Base-by-base conservation (phyloP, 2,113 vertebrate genomes). In the Crypturellus undulatus region DNA sequence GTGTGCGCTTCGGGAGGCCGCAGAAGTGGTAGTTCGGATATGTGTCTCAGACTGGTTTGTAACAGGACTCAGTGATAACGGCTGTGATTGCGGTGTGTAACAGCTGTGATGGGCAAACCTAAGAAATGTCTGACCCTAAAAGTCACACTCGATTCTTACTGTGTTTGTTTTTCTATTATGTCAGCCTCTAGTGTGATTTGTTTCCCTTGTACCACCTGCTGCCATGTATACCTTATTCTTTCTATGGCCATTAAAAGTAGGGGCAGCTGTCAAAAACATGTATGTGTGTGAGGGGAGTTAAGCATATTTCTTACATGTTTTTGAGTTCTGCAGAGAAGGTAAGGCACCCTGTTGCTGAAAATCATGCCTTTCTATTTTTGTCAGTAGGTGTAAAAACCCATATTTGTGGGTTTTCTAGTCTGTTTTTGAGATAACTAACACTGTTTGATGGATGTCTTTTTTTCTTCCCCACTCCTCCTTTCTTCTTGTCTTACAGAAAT, bases 401-500 rank as follows among this genome's bases (percentile, higher is more conserved):
- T 1, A 2, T 32, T 65, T 78, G 6, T 9, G 34, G 71, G 0
- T 70, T 12, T 80, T 86, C 47, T 9, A 8, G 19, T 26, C 34
- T 34, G 0, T 28, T 7, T 7, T 20, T 88, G 59, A 68, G 24
- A 16, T 87, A 52, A 52, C 59, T 93, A 70, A 65, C 13, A 4
- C 6, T 47, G 6, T 38, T 79, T 62, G 18, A 38, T 90, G 54
- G 16, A 16, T 13, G 30, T 68, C 42, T 67, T 36, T 18, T 4
- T 72, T 60, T 82, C 89, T 60, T 65, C 36, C 59, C 32, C 59
- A 26, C 9, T 28, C 25, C 22, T 26, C 13, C 3, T 75, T 52
- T 86, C 88, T 60, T 65, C 8, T 94, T 96, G 90, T 80, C 16
- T 81, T 95, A 26, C 96, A 99, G 99, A 99, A 96, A 98, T 99